A percentile compares a stretch with the other conserved stretches of the same genome.
Conservation (phyloP, 2,888 invertebrate genomes). For the Drymonia ruficornis region DNA sequence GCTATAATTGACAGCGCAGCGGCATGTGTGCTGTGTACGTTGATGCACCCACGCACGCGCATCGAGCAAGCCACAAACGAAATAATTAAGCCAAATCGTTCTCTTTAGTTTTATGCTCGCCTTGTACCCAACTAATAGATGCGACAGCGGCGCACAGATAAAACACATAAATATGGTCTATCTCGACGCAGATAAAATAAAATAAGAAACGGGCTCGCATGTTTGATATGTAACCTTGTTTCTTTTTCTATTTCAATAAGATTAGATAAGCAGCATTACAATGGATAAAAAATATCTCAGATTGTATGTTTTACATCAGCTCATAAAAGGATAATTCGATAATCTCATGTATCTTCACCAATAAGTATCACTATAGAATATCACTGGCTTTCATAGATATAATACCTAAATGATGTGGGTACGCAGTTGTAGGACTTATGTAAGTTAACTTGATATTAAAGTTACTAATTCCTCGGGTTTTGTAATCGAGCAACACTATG, state of each 20-base stretch:
- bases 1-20: slow-evolving; percentile 44
- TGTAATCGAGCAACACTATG: not conserved
- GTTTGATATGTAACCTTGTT: slow-evolving; percentile 52
- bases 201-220: slow-evolving; percentile 50
- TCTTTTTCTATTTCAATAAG: slow-evolving; percentile 58
- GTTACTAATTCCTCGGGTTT: not conserved
- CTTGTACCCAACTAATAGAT: slow-evolving; percentile 59
- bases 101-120: slow-evolving; percentile 63
- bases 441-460: not conserved
- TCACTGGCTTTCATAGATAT: too few species aligned
- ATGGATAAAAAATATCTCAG: slow-evolving; percentile 49
- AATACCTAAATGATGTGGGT: too few species aligned
- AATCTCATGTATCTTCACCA: slow-evolving; percentile 39
- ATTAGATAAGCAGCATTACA: slow-evolving; percentile 55
- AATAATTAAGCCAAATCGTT: slow-evolving; percentile 62
- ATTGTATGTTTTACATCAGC: slow-evolving; percentile 52
- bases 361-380: slow-evolving; percentile 24
- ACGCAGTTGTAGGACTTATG: not conserved
- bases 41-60: slow-evolving; percentile 7
- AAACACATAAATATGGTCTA: slow-evolving; percentile 46
- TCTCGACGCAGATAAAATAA: slow-evolving; percentile 42
- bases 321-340: slow-evolving; percentile 40
- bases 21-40: slow-evolving; percentile 18
- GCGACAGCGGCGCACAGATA: slow-evolving; percentile 53
- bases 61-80: slow-evolving; percentile 49